Conservation (phyloP, 2,113 vertebrate species). For the Seriola rivoliana region DNA sequence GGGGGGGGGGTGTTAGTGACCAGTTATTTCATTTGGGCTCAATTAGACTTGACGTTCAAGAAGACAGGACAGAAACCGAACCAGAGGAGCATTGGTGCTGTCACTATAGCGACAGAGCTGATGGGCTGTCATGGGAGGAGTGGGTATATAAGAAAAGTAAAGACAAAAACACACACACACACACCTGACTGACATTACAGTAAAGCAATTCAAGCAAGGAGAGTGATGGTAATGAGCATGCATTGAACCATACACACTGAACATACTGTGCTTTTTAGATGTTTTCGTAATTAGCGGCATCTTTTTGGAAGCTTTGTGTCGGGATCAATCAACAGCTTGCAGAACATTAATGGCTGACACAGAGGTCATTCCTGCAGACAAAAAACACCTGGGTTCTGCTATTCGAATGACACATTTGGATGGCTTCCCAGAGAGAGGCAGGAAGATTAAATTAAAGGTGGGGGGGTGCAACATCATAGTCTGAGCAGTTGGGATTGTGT, state of each 20-base stretch:
- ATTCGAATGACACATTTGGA: slow-evolving; percentile 4
- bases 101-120: slow-evolving; percentile 70
- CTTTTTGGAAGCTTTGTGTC: slow-evolving; percentile 23
- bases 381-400: slow-evolving; percentile 32
- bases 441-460: slow-evolving; percentile 24
- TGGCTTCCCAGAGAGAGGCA: slow-evolving; percentile 8
- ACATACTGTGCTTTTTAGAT: slow-evolving; percentile 1
- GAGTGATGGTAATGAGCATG: slow-evolving; percentile 17
- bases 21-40: slow-evolving; percentile 57
- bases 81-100: slow-evolving; percentile 34
- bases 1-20: neutral
- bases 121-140: slow-evolving; percentile 57
- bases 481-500: neutral
- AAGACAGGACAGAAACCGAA: slow-evolving; percentile 51
- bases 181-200: slow-evolving; percentile 28
- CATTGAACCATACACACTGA: slow-evolving; percentile 22
- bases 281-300: slow-evolving; percentile 43
- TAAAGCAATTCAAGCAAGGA: slow-evolving; percentile 27
- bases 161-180: slow-evolving; percentile 12
- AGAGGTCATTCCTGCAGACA: slow-evolving; percentile 41
- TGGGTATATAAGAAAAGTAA: slow-evolving; percentile 13
- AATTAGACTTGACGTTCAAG: slow-evolving; percentile 59
- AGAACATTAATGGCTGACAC: slow-evolving; percentile 35
- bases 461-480: neutral
- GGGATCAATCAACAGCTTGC: slow-evolving; percentile 37